These are phyloP conservation scores for Scotopteryx bipunctaria DNA, from an alignment of 2,888 invertebrate genomes.

Conservation along the genomic window DNA sequence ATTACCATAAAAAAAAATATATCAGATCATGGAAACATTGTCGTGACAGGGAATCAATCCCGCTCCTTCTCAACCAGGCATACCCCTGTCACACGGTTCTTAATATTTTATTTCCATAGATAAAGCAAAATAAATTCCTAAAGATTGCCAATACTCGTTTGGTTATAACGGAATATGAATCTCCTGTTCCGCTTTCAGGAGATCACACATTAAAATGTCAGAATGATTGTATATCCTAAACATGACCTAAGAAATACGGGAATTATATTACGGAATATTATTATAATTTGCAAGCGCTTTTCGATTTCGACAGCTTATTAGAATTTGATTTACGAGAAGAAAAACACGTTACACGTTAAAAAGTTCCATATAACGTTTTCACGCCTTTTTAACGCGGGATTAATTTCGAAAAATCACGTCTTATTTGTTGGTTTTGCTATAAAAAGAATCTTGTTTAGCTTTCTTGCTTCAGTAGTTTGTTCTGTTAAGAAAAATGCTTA, in stretches of 20 bases:
- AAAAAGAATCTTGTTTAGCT: no score
- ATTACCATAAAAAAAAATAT: no score
- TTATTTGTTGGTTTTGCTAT: no score
- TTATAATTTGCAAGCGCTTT: slow-evolving; percentile 12
- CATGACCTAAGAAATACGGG: slow-evolving; percentile 12
- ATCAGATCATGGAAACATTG: no score
- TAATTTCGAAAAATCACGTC: no score
- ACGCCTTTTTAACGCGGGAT: no score
- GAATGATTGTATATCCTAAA: slow-evolving; percentile 12
- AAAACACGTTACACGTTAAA: no score
- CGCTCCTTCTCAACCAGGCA: no score
- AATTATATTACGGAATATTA: slow-evolving; percentile 14
- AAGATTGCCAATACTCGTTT: slow-evolving; percentile 14
- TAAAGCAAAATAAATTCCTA: slow-evolving; percentile 10
- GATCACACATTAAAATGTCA: slow-evolving; percentile 21
- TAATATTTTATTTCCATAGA: slow-evolving; percentile 34
- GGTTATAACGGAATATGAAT: slow-evolving; percentile 19
- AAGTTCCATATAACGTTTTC: no score
- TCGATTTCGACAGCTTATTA: slow-evolving; percentile 6
- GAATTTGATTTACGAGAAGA: no score
- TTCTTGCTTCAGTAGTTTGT: no score
- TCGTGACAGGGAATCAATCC: neutral
- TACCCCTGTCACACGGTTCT: slow-evolving; percentile 38
- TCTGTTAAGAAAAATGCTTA: no score
- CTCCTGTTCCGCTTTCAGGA: slow-evolving; percentile 21